Conservation (phyloP, 1,140 invertebrate species). For the Pteromalus puparum region DNA sequence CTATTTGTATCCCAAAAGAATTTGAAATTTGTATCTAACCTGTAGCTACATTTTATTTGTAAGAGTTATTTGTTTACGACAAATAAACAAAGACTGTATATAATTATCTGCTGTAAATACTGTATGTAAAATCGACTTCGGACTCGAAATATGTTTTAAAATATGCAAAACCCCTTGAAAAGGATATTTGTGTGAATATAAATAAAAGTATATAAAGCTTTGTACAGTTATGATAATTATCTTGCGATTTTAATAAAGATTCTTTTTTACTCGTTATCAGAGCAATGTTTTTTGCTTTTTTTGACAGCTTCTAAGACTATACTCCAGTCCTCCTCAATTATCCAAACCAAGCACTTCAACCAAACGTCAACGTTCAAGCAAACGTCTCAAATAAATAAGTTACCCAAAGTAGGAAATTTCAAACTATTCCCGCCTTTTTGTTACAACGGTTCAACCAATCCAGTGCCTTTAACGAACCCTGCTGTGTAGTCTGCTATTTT, state of each 20-base stretch:
- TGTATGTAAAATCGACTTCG: constrained; percentile 46
- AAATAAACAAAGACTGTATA: constrained; percentile 44
- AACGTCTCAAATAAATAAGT: too few relatives aligned
- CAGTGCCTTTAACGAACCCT: too few relatives aligned
- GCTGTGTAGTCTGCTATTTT: too few relatives aligned
- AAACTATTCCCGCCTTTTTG: too few relatives aligned
- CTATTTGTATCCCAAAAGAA: background rate
- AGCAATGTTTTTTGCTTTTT: too few relatives aligned
- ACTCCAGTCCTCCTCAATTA: too few relatives aligned
- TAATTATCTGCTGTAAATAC: background rate
- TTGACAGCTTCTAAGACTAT: too few relatives aligned
- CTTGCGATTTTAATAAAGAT: constrained; percentile 41
- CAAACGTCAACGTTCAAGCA: too few relatives aligned
- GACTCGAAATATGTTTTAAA: constrained; percentile 10
- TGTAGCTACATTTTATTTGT: background rate
- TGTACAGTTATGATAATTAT: constrained; percentile 39
- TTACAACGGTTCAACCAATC: too few relatives aligned
- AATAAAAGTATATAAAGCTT: constrained; percentile 34
- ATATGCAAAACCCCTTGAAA: constrained; percentile 17
- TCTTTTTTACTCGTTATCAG: constrained; percentile 36
- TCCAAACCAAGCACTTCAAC: too few relatives aligned
- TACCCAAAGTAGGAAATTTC: too few relatives aligned
- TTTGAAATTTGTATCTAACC: background rate
- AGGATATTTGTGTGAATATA: constrained; percentile 40
- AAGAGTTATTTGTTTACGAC: constrained; percentile 32